Evolutionary conservation across 1,140 invertebrate genomes (phyloP).

Genomic region (Trichonephila inaurata): DNA sequence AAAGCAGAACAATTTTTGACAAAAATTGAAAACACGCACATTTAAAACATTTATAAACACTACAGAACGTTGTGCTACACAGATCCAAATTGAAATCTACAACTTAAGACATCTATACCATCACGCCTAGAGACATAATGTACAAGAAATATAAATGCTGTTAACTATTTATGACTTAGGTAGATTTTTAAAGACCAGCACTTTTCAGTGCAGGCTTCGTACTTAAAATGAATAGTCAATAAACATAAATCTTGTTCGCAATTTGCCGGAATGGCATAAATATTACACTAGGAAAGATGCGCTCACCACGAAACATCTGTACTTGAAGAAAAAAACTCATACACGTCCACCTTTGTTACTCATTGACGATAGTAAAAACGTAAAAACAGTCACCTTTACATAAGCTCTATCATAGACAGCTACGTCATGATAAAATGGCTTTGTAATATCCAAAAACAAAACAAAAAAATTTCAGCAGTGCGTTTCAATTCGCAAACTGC

Average conservation of each 20-base stretch:
- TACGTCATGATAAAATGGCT: slow-evolving; percentile 56
- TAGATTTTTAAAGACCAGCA: slow-evolving; percentile 20
- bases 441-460: slow-evolving; percentile 3
- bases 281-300: slow-evolving; percentile 29
- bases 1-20: slow-evolving; percentile 31
- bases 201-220: not conserved
- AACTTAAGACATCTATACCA: slow-evolving; percentile 5
- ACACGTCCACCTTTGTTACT: not conserved
- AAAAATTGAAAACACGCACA: slow-evolving; percentile 19
- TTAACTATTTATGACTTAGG: slow-evolving; percentile 50
- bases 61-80: slow-evolving; percentile 47
- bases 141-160: slow-evolving; percentile 41
- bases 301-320: slow-evolving; percentile 2
- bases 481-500: slow-evolving; percentile 41
- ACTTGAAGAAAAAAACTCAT: slow-evolving; percentile 16
- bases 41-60: slow-evolving; percentile 38
- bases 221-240: slow-evolving; percentile 22
- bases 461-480: not conserved
- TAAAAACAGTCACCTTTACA: slow-evolving; percentile 63
- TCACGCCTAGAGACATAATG: slow-evolving; percentile 3
- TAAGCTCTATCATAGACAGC: slow-evolving; percentile 71
- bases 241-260: not conserved
- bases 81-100: slow-evolving; percentile 34
- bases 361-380: slow-evolving; percentile 20
- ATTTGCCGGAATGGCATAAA: not conserved